Percentiles rank a stretch among this genome's conserved stretches.
These are phyloP conservation scores for Sebastes ruberrimus DNA, from an alignment of 2,797 vertebrate species.

Conservation along the genomic window DNA sequence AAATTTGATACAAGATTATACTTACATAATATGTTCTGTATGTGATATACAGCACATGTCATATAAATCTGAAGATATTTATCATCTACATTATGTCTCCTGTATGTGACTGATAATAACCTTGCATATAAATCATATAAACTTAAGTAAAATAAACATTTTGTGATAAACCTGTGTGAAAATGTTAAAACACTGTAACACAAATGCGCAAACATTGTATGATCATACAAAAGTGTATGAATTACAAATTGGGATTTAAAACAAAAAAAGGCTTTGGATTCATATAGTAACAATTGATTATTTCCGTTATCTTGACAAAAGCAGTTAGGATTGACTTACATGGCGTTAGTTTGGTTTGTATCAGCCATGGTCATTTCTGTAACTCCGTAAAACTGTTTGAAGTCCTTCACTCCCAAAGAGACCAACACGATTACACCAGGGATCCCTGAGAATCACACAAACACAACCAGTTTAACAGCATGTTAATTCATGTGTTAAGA, in stretches of 20 bases:
- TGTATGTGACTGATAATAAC: neutral
- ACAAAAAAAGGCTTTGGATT: neutral
- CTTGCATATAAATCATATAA: neutral
- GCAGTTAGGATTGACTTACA: conserved; percentile 54
- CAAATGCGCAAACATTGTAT: neutral
- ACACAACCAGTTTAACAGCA: neutral
- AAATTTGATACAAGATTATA: neutral
- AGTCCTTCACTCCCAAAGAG: conserved; percentile 42
- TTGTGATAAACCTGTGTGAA: neutral
- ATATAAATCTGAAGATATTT: neutral
- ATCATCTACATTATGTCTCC: neutral
- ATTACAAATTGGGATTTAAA: neutral
- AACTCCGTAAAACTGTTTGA: conserved; percentile 67
- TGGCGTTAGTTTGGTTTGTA: conserved; percentile 40
- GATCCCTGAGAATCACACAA: conserved; percentile 59
- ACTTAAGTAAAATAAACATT: neutral
- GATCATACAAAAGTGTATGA: neutral
- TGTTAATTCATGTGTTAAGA: neutral
- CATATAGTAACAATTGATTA: neutral
- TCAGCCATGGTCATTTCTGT: conserved; percentile 22
- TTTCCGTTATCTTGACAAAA: neutral
- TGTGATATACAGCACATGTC: neutral
- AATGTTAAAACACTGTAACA: neutral
- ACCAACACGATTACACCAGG: conserved; percentile 67
- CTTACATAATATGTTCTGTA: neutral